These are phyloP conservation scores for Dolichomitus sp. DNA, from an alignment of 2,888 invertebrate genomes.

Conservation along the genomic window DNA sequence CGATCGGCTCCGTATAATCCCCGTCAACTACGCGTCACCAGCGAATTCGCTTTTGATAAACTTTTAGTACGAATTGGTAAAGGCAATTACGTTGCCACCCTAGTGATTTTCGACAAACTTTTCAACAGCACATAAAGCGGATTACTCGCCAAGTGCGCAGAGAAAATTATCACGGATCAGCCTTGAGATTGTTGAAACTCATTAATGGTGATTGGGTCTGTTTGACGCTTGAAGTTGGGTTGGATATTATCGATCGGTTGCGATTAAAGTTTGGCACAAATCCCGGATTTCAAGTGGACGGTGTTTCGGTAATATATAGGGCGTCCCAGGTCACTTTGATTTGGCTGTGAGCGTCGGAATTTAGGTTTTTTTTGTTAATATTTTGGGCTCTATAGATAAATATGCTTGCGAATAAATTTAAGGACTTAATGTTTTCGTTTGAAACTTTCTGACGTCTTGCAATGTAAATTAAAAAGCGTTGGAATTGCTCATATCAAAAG, in stretches of 20 bases:
- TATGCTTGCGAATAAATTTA: no score
- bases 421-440: no score
- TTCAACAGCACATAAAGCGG: slow-evolving; percentile 20
- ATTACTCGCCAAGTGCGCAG: slow-evolving; percentile 35
- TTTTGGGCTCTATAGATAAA: background rate
- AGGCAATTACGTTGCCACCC: background rate
- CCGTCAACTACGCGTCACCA: background rate
- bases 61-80: slow-evolving; percentile 3
- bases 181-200: slow-evolving; percentile 29
- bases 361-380: background rate
- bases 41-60: background rate
- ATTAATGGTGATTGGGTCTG: slow-evolving; percentile 51
- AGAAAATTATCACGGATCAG: slow-evolving; percentile 21
- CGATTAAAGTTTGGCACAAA: background rate
- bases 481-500: no score
- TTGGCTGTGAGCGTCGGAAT: background rate
- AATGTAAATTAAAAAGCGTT: no score
- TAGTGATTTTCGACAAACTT: background rate
- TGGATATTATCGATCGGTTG: slow-evolving; percentile 34
- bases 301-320: background rate
- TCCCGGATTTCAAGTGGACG: background rate
- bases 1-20: slow-evolving; percentile 26
- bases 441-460: no score
- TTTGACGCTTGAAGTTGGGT: background rate
- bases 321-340: background rate